These are phyloP conservation scores for Istiophorus platypterus DNA, from an alignment of 2,113 vertebrate species.

Conservation along the genomic window DNA sequence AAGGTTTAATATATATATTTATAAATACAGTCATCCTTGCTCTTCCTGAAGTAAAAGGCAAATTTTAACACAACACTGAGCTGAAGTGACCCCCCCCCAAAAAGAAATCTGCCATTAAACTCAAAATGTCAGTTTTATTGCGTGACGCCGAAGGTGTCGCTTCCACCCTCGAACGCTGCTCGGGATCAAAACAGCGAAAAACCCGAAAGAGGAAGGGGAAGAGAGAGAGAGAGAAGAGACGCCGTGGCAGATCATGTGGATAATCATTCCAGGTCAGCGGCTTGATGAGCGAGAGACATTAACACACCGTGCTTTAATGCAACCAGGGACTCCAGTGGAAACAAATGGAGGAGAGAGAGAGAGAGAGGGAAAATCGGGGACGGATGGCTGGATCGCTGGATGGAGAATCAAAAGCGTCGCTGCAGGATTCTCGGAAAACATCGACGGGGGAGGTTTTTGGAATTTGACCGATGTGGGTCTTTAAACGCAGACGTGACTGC, in stretches of 20 bases:
- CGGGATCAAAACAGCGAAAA: slow-evolving; percentile 12
- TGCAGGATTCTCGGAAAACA: too few species aligned
- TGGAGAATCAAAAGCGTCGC: neutral
- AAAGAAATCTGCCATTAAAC: too few species aligned
- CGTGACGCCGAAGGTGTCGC: slow-evolving; percentile 17
- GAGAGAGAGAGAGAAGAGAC: slow-evolving; percentile 8
- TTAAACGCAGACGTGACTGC: too few species aligned
- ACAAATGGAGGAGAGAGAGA: slow-evolving; percentile 11
- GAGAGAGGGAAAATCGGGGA: slow-evolving; percentile 4
- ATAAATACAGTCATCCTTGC: too few species aligned
- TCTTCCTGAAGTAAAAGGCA: neutral
- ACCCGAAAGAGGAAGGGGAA: neutral
- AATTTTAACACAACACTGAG: neutral
- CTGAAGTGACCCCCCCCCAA: slow-evolving; percentile 1
- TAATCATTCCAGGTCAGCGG: slow-evolving; percentile 71
- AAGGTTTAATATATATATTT: too few species aligned
- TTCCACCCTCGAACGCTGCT: slow-evolving; percentile 8
- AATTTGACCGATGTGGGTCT: too few species aligned
- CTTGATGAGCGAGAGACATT: slow-evolving; percentile 62
- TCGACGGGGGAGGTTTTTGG: too few species aligned
- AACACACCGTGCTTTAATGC: slow-evolving; percentile 46
- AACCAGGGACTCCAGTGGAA: slow-evolving; percentile 27
- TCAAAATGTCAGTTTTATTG: slow-evolving; percentile 11
- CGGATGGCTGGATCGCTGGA: slow-evolving; percentile 1
- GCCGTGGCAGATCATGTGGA: slow-evolving; percentile 60